phyloP scores from a whole-genome alignment of 2,113 vertebrate genomes.

The Phrynosoma platyrhinos region DNA sequence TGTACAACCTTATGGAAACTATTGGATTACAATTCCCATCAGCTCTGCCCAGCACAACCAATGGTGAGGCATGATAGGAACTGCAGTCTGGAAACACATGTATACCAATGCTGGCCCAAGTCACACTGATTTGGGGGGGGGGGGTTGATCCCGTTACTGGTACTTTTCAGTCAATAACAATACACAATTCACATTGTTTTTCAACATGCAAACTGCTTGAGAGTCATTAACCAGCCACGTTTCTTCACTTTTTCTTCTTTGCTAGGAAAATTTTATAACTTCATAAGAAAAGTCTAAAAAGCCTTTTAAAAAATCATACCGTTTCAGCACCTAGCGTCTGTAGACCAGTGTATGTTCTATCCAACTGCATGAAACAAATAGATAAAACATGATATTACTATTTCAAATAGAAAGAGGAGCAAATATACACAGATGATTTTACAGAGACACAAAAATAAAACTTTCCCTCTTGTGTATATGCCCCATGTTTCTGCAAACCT shows the following conservation, averaged over 20 bases:
- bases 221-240: not conserved
- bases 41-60: too few species aligned
- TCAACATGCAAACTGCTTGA: not conserved
- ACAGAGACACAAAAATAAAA: not conserved
- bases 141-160: not conserved
- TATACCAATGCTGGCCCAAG: not conserved
- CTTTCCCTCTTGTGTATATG: not conserved
- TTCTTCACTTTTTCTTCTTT: not conserved
- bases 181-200: not conserved
- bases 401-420: not conserved
- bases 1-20: too few species aligned
- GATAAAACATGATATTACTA: not conserved
- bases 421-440: constrained; percentile 3
- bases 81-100: too few species aligned
- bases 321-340: constrained; percentile 98
- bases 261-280: not conserved
- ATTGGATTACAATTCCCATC: too few species aligned
- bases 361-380: constrained; percentile 82
- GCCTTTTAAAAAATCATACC: constrained; percentile 75
- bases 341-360: constrained; percentile 97
- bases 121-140: not conserved
- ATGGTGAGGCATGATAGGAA: too few species aligned
- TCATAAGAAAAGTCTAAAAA: not conserved
- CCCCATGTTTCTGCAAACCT: not conserved
- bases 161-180: not conserved